Evolutionary conservation across 2,113 vertebrate species (phyloP), one percentile per base, ranked within the genome.

Genomic region (Dryoscopus gambensis): DNA sequence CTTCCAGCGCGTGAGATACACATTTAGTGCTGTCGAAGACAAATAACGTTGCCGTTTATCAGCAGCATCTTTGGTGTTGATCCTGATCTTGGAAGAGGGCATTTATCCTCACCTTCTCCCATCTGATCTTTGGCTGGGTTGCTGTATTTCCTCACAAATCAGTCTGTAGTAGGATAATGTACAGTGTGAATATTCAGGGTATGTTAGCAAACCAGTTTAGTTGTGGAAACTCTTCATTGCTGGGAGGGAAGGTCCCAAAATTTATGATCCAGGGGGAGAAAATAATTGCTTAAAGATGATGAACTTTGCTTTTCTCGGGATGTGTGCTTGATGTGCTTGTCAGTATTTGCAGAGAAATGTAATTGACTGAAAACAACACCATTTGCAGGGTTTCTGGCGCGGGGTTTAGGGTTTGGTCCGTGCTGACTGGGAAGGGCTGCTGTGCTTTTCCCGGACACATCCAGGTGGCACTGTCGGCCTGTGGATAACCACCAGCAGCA

Each of bases 391-490:
- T 46, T 69, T 42, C 7, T 39, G n/a, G 17, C 37, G 37, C 3
- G 31, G 31, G 7, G 5, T n/a, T 67, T 7, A 8, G 47, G 27
- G 28, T 74, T n/a, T 62, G 35, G 37, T 22, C 23, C 1, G 33
- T 16, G 30, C 16, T 35, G 7, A 0, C 28, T 75, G 35, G 35
- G 47, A 6, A 27, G 7, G 8, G 25, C n/a, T n/a, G 68, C 5
- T 95, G 85, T 75, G 5, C 19, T 95, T 95, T 90, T 46, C 35
- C 59, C 17, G 4, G 3, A 1, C 22, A 2, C 3, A 0, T 40
- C 0, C 70, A 97, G 98, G 27, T 96, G 98, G 97, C 88, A 63
- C 93, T 93, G 70, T 95, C 20, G 87, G 47, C 79, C 92, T 33
- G 5, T 8, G 25, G 23, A 15, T 19, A 14, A 15, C 10, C 25